Evolutionary conservation across 2,113 vertebrate species (phyloP).

Genomic region (Oxygymnocypris stewartii): DNA sequence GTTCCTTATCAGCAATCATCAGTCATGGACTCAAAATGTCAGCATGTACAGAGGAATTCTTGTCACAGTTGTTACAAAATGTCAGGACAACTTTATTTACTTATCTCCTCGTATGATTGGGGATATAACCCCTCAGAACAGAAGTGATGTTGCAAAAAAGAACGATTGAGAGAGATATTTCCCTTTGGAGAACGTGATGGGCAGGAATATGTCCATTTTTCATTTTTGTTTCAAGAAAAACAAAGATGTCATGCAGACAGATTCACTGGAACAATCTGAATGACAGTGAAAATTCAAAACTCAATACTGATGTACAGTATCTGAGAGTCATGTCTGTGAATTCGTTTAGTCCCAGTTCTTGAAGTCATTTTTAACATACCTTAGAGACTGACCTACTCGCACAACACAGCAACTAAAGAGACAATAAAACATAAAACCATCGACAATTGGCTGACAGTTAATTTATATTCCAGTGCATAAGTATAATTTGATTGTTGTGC

Average conservation of each 20-base stretch:
- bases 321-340: not conserved
- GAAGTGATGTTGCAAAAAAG: not conserved
- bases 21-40: constrained; percentile 48
- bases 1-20: constrained; percentile 42
- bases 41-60: constrained; percentile 33
- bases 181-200: constrained; percentile 15
- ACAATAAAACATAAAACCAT: constrained; percentile 21
- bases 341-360: constrained; percentile 11
- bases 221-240: constrained; percentile 16
- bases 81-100: constrained; percentile 54
- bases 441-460: not conserved
- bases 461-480: not conserved
- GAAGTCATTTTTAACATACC: constrained; percentile 1
- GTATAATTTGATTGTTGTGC: not conserved
- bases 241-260: not conserved
- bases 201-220: not conserved
- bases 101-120: constrained; percentile 34
- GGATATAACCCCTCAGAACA: constrained; percentile 28
- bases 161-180: constrained; percentile 12
- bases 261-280: constrained; percentile 13
- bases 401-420: not conserved
- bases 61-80: constrained; percentile 47
- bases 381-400: not conserved
- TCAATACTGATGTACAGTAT: not conserved
- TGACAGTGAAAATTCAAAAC: constrained; percentile 22